Conservation (phyloP, 1,140 invertebrate genomes). For the Potamilus streckersoni region DNA sequence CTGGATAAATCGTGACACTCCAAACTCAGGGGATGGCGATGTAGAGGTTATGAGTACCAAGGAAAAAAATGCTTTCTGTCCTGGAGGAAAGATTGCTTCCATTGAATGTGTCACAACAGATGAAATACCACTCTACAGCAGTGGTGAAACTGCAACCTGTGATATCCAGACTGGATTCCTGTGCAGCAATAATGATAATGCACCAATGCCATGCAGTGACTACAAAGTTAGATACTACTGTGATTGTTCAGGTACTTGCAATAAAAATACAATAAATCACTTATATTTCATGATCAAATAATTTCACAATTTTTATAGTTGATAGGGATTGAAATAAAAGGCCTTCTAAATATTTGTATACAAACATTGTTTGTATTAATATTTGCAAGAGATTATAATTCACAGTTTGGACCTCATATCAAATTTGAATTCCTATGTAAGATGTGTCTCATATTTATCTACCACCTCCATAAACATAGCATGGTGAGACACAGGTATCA, state of each 20-base stretch:
- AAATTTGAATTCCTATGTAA: too few species aligned
- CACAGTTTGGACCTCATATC: too few species aligned
- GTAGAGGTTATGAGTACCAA: constrained; percentile 42
- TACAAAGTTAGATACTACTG: constrained; percentile 69
- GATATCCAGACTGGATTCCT: constrained; percentile 61
- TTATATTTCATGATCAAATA: too few species aligned
- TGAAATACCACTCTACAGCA: constrained; percentile 36
- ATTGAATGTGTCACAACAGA: constrained; percentile 26
- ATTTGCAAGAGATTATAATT: too few species aligned
- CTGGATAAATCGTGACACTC: constrained; percentile 57
- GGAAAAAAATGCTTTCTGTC: constrained; percentile 34
- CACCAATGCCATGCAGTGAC: constrained; percentile 61
- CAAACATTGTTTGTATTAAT: too few species aligned
- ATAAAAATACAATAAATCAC: not conserved
- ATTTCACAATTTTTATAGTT: too few species aligned
- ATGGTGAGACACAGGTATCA: too few species aligned
- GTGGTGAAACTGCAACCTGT: constrained; percentile 61
- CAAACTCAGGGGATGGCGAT: constrained; percentile 47
- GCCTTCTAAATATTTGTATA: too few species aligned
- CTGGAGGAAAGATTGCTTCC: constrained; percentile 5
- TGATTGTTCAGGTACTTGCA: constrained; percentile 55
- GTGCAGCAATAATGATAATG: constrained; percentile 63
- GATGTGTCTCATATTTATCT: too few species aligned
- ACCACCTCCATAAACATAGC: too few species aligned
- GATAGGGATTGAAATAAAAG: too few species aligned